Base-by-base conservation (phyloP, 2,888 invertebrate genomes). In the Drosophila melanosoma region DNA sequence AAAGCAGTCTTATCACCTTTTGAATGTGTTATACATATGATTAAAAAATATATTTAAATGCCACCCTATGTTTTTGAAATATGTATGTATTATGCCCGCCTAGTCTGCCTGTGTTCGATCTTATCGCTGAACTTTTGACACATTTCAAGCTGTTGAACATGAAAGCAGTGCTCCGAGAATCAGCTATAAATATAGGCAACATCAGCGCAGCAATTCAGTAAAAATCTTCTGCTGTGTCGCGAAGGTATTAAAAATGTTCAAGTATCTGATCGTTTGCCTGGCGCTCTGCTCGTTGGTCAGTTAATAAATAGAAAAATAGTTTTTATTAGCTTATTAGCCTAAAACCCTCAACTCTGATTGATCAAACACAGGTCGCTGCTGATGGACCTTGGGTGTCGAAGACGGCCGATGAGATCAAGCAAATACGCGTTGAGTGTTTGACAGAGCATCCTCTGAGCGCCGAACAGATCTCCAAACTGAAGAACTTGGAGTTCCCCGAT, bases 381-480 rank as follows among this genome's bases (percentile, higher is more conserved):
- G 87, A 91, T 33, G 91, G 64, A 11, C 86, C 91, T n/a, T 92
- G 91, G 92, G 77, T 53, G 4, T 76, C 90, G 4, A 92, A 92
- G 48, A 87, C 81, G 0, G 70, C 77, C 7, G 91, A 89, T 1
- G 83, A 93, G 63, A 82, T 92, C 45, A 90, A 84, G 64, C 71
- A 53, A 3, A 90, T 91, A 4, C 92, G 92, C 23, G 42, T 64
- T 0, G 89, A 90, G 38, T 92, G 92, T 60, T 54, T 91, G 3
- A 71, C 83, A 49, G 84, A 86, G 52, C 76, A 86, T 71, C 84
- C 92, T 0, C 71, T 92, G 6, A 67, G 71, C 7, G 62, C 56
- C 0, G 90, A 91, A 2, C 70, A 82, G 51, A 80, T 89, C 32
- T 54, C 32, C 8, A 77, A 90, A 66, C 76, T 93, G 76, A 90